Evolutionary conservation across 2,888 invertebrate species (phyloP), one percentile per base, ranked within the genome.

Genomic region (Micoletzkya japonica): DNA sequence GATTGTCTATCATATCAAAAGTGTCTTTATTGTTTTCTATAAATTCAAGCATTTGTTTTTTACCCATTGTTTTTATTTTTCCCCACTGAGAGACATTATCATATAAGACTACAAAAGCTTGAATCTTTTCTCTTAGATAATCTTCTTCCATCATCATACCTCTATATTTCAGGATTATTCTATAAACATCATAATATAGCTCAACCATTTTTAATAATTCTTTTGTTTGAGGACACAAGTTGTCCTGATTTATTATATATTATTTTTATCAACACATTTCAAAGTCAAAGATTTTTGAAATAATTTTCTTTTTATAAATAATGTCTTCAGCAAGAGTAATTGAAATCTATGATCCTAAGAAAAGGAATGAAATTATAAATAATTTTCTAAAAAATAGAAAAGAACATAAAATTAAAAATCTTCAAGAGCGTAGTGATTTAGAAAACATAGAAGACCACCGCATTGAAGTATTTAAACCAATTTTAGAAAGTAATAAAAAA

Each of bases 381-480:
- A 49, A 14, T 26, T 74, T 70, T 59, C 50, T 77, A 34, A 68
- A 74, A 50, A 73, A 71, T 59, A 69, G 73, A 72, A 76, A 75
- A 72, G 73, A 74, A 49, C 74, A 74, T 30, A 70, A 76, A 63
- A 2, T 71, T 7, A 77, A 77, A 49, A 77, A 73, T 54, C 32
- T 66, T 26, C 56, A 76, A 70, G 73, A 76, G 39, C 50, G 72
- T 2, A 58, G n/a, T 20, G 57, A 75, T 37, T 44, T 74, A 52
- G 73, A 77, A 67, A 66, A 75, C 24, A 68, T 75, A 69, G 76
- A 77, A 75, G 74, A 76, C 58, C 69, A 77, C 64, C 59, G 77
- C n/a, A 63, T 73, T 58, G 77, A 77, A 72, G 70, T 77, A 60
- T 77, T 77, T 60, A 77, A 77, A 75, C 77, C 77, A 26, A 77